A percentile compares a stretch with the other conserved stretches of the same genome.
Evolutionary conservation across 2,797 vertebrate species (phyloP).

Genomic region (Adrianichthys oophorus): DNA sequence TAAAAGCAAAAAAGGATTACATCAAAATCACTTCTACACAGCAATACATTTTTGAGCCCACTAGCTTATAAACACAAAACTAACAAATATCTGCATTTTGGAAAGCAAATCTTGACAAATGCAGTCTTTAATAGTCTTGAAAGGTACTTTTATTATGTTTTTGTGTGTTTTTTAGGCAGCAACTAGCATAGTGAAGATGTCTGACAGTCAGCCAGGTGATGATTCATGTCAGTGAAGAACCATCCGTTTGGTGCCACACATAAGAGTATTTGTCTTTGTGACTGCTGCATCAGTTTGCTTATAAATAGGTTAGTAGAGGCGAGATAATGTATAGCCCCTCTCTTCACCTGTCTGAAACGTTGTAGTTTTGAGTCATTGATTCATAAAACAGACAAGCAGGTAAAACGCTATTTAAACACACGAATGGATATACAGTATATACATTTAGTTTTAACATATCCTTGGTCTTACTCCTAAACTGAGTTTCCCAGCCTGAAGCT

Average conservation of each 20-base stretch:
- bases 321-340: slow-evolving; percentile 20
- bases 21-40: no score
- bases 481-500: no score
- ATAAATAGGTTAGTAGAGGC: slow-evolving; percentile 30
- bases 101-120: no score
- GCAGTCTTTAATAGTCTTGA: no score
- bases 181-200: slow-evolving; percentile 26
- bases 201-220: slow-evolving; percentile 24
- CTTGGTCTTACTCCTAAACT: no score
- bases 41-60: no score
- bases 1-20: no score
- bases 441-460: neutral
- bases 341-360: slow-evolving; percentile 40
- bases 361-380: slow-evolving; percentile 14
- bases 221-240: slow-evolving; percentile 26
- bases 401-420: slow-evolving; percentile 2
- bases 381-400: slow-evolving; percentile 21
- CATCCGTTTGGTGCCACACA: slow-evolving; percentile 37
- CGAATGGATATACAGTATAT: slow-evolving; percentile 42
- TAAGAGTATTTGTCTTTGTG: slow-evolving; percentile 31
- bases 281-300: slow-evolving; percentile 12
- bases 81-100: no score
- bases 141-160: no score
- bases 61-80: no score
- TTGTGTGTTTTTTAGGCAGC: slow-evolving; percentile 6